Base-by-base conservation (phyloP, 2,113 vertebrate genomes). In the Nothoprocta pentlandii region DNA sequence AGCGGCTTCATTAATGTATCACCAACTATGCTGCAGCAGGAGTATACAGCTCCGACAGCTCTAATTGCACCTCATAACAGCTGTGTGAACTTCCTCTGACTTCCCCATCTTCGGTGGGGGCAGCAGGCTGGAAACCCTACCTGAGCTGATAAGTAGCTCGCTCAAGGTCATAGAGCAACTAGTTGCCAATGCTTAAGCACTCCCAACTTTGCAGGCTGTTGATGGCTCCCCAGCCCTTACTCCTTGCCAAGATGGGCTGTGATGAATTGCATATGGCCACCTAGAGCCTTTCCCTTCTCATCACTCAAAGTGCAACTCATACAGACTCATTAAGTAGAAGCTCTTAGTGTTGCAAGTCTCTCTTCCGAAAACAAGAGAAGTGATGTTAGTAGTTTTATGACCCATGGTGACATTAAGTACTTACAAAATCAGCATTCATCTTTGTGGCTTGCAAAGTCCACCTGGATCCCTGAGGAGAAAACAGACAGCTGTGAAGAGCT, bases 381-480 rank as follows among this genome's bases (percentile, higher is more conserved):
- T 82, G 80, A 88, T 92, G 82, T 93, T 95, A 92, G 62, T 90
- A 87, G 83, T 92, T 76, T 88, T 94, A 96, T 79, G 86, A 90
- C 84, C 80, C 56, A 73, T 56, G 71, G 64, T 79, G 67, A 92
- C 61, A 64, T 70, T 80, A 76, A 91, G 53, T 92, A 98, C 99
- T 99, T 97, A 99, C 99, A 96, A 99, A 98, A 93, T 99, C 97
- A 96, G 98, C 95, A 97, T 99, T 98, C 99, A 99, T 99, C 97
- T 98, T 98, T 28, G 98, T 99, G 74, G 99, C 99, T 93, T 99
- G 99, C 58, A 99, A 97, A 23, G 99, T 99, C 99, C 99, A 99
- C 44, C 99, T 98, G 79, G 99, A 99, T 63, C 99, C 99, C 99
- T 99, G 97, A 59, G 84, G n/a, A 85, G 11, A 85, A 36, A 96